Percentiles rank a stretch among this genome's conserved stretches.
These are phyloP conservation scores for Pyrocoelia pectoralis DNA, from an alignment of 2,888 invertebrate species.

Conservation along the genomic window DNA sequence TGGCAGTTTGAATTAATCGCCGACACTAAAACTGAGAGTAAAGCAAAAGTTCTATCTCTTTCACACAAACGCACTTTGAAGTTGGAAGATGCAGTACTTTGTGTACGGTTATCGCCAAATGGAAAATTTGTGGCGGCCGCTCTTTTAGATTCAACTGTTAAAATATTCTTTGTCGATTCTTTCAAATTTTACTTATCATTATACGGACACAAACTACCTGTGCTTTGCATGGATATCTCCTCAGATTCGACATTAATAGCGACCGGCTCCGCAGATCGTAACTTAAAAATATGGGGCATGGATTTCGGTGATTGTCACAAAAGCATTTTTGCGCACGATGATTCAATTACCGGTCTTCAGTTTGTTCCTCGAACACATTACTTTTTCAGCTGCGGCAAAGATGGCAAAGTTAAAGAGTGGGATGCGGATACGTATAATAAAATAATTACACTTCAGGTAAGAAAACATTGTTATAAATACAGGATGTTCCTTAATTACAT, in stretches of 20 bases:
- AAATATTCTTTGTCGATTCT: conserved; percentile 93
- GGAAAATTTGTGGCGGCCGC: conserved; percentile 89
- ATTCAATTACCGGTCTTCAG: conserved; percentile 87
- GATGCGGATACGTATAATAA: conserved; percentile 92
- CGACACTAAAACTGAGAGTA: conserved; percentile 68
- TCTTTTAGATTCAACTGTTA: conserved; percentile 91
- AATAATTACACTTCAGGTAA: conserved; percentile 85
- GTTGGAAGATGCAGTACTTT: conserved; percentile 86
- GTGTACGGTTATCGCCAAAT: conserved; percentile 84
- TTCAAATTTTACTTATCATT: conserved; percentile 95
- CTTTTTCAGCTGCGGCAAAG: conserved; percentile 93
- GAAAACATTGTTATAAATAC: conserved; percentile 21
- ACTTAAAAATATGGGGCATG: conserved; percentile 97
- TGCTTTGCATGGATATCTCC: conserved; percentile 92
- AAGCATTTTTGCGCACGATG: conserved; percentile 96
- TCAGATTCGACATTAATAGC: conserved; percentile 86
- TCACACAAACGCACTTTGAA: conserved; percentile 84
- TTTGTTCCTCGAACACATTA: conserved; percentile 93
- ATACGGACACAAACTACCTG: conserved; percentile 96
- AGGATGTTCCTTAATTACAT: too few species aligned
- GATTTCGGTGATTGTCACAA: conserved; percentile 99
- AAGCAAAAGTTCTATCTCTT: conserved; percentile 76
- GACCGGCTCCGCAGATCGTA: conserved; percentile 95
- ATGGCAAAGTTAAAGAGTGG: conserved; percentile 96
- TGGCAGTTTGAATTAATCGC: conserved; percentile 92